Conservation (phyloP, 1,140 invertebrate species). For the Nylanderia fulva region DNA sequence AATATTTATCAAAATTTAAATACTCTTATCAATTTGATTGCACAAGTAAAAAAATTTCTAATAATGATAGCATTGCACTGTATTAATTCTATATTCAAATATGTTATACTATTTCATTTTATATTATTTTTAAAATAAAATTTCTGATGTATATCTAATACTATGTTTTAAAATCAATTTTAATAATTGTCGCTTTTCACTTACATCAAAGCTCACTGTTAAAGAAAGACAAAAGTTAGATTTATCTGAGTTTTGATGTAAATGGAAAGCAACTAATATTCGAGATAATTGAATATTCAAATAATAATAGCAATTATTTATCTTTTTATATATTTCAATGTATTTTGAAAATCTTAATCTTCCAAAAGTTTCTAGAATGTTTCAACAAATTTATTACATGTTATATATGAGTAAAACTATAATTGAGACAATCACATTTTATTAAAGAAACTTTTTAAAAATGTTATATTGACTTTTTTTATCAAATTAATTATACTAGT, state of each 20-base stretch:
- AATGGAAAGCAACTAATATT: neutral
- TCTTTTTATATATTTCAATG: neutral
- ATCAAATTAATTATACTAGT: neutral
- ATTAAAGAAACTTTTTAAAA: neutral
- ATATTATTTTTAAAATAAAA: neutral
- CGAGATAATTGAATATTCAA: neutral
- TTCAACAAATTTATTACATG: neutral
- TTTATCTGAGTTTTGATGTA: no score
- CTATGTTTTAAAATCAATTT: neutral
- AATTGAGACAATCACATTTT: neutral
- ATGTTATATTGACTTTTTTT: neutral
- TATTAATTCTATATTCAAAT: neutral
- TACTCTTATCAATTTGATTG: neutral
- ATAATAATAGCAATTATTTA: neutral
- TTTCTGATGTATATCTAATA: neutral
- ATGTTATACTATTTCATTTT: neutral
- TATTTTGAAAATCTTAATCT: neutral
- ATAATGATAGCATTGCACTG: neutral
- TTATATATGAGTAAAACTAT: neutral
- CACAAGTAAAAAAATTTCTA: neutral
- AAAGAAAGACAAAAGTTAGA: no score
- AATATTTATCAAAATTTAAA: no score
- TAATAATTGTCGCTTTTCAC: no score
- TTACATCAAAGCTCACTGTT: no score
- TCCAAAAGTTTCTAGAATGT: neutral